Evolutionary conservation across 2,888 invertebrate genomes (phyloP).

Genomic region (Ophion obscuratus): DNA sequence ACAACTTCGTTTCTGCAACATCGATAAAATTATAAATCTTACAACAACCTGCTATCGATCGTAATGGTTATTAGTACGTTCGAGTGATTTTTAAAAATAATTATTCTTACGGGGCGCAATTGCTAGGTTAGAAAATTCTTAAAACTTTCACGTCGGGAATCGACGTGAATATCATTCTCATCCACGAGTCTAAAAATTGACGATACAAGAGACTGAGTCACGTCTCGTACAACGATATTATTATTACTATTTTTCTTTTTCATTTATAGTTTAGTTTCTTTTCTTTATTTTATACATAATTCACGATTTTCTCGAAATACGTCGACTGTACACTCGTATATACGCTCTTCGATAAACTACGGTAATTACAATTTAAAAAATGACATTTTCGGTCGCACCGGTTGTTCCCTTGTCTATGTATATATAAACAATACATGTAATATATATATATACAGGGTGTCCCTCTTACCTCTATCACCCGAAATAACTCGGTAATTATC

Average conservation of each 20-base stretch:
- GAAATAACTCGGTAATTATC: too few relatives aligned
- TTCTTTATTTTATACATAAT: slow-evolving; percentile 13
- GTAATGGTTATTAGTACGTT: too few relatives aligned
- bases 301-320: slow-evolving; percentile 11
- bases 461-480: too few relatives aligned
- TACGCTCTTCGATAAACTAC: background rate
- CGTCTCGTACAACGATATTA: slow-evolving; percentile 13
- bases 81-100: too few relatives aligned
- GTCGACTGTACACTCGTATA: background rate
- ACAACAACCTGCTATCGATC: too few relatives aligned
- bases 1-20: background rate
- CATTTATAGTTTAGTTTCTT: slow-evolving; percentile 1
- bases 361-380: slow-evolving; percentile 24
- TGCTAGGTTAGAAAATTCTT: too few relatives aligned
- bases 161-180: too few relatives aligned
- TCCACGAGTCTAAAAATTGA: slow-evolving; percentile 38
- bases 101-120: too few relatives aligned
- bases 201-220: slow-evolving; percentile 41
- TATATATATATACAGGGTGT: too few relatives aligned
- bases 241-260: slow-evolving; percentile 18
- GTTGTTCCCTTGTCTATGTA: slow-evolving; percentile 58
- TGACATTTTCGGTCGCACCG: slow-evolving; percentile 57
- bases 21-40: too few relatives aligned
- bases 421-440: background rate
- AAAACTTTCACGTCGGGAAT: too few relatives aligned